phyloP scores from a whole-genome alignment of 92 coral and sea anemone species.

The Heliopora coerulea region DNA sequence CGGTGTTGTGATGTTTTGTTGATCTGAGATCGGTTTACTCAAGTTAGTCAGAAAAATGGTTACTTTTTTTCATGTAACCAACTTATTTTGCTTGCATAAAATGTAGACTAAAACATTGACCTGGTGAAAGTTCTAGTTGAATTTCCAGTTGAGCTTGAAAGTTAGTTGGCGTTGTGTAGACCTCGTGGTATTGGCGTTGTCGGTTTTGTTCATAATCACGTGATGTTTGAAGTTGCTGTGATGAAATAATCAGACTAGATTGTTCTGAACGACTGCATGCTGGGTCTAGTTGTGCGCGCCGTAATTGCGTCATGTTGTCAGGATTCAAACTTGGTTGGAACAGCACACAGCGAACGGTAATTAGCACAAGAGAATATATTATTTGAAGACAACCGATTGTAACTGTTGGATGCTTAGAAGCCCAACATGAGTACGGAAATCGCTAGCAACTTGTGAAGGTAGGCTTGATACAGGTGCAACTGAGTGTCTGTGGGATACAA shows the following conservation, averaged over 20 bases:
- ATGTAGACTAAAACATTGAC: slow-evolving; percentile 22
- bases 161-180: slow-evolving; percentile 9
- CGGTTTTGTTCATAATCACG: slow-evolving; percentile 6
- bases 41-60: slow-evolving; percentile 8
- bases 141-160: slow-evolving; percentile 27
- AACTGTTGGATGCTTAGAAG: slow-evolving; percentile 17
- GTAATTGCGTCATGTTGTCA: slow-evolving; percentile 18
- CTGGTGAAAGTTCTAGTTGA: slow-evolving; percentile 3
- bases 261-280: slow-evolving; percentile 12
- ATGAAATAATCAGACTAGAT: slow-evolving; percentile 22
- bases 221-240: slow-evolving; percentile 2
- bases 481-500: no score
- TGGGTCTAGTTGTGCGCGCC: slow-evolving; percentile 10
- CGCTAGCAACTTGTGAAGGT: no score
- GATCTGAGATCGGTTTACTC: not conserved
- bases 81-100: slow-evolving; percentile 13
- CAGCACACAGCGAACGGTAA: slow-evolving; percentile 18
- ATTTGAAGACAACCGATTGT: not conserved
- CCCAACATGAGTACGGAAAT: slow-evolving; percentile 26
- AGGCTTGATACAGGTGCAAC: not conserved
- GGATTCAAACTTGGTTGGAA: slow-evolving; percentile 1
- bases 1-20: slow-evolving; percentile 4
- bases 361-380: not conserved
- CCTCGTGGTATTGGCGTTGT: slow-evolving; percentile 29
- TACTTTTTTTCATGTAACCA: not conserved